Base-by-base conservation (phyloP, 2,888 invertebrate genomes). In the Nysson spinosus region DNA sequence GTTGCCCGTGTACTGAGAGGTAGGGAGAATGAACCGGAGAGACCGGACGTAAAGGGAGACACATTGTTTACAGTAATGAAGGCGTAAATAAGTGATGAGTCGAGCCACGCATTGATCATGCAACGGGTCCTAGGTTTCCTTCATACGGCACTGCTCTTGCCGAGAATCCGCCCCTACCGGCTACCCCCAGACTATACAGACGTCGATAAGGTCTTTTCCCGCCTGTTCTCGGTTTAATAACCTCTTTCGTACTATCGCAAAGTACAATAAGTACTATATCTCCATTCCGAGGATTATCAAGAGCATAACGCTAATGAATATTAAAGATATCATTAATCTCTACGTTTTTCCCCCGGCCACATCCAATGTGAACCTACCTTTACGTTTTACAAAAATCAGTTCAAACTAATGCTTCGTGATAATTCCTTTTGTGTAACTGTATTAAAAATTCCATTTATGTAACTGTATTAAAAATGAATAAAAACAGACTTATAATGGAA, bases 21-120 rank as follows among this genome's bases (percentile, higher is more conserved):
- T 37, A 16, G 28, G 9, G 50, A 16, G 34, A 39, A 26, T 14
- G 44, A 49, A 34, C 19, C 16, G 22, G 26, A 57, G 63, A 54
- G 44, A 42, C 50, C 54, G 75, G 72, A 71, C 63, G 72, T 67
- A 72, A 74, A 79, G 77, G 75, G 78, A 74, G 77, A 75, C 72
- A 77, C 80, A 84, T 83, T 84, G 83, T 83, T 84, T 84, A 83
- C 80, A 79, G 83, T 84, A 84, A 84, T 83, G 84, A 84, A 83
- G 80, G 82, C 81, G 81, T 84, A 83, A 84, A 84, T 84, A 84
- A 84, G 79, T 80, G 77, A 81, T 77, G 83, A 83, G 77, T 40
- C 66, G 71, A 78, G 80, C 75, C 76, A 75, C 72, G 74, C 77
- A 77, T 72, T 80, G 80, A 82, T 83, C 81, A 67, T 61, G 30